Percentiles rank a stretch among this genome's conserved stretches.
These are phyloP conservation scores for Onthophagus sagittarius DNA, from an alignment of 2,888 invertebrate species.

Conservation along the genomic window DNA sequence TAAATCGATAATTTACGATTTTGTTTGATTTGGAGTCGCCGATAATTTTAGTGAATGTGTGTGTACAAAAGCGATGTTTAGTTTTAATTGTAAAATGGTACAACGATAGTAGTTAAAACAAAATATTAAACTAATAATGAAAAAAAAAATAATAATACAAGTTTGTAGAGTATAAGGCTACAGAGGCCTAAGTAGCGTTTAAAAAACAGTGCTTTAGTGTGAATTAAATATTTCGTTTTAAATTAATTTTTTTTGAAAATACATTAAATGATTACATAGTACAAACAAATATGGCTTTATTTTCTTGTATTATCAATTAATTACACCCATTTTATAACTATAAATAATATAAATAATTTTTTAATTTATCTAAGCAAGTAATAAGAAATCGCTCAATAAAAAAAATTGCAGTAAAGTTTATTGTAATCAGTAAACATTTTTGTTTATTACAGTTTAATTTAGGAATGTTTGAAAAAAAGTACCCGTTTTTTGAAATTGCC, in stretches of 20 bases:
- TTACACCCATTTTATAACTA: not conserved
- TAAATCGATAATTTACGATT: not conserved
- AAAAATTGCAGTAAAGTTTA: too few species aligned
- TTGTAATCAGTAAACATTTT: too few species aligned
- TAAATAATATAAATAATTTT: too few species aligned
- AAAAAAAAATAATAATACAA: not conserved
- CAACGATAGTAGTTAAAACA: conserved; percentile 17
- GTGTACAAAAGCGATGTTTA: conserved; percentile 13
- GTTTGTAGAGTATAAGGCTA: conserved; percentile 10
- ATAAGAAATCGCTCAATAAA: too few species aligned
- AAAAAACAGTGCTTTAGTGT: conserved; percentile 22
- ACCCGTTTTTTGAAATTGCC: too few species aligned
- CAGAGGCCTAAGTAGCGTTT: conserved; percentile 17
- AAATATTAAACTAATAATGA: not conserved
- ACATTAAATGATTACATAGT: conserved; percentile 10
- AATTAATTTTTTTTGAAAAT: not conserved
- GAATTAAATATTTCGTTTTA: not conserved
- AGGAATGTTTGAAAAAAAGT: too few species aligned
- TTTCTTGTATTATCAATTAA: conserved; percentile 1
- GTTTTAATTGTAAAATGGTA: conserved; percentile 20
- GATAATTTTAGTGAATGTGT: conserved; percentile 6
- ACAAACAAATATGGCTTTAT: not conserved
- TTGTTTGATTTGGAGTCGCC: not conserved
- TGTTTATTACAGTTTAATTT: too few species aligned
- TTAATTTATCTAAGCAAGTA: too few species aligned